phyloP scores from a whole-genome alignment of 2,113 vertebrate genomes.

The Dunckerocampus dactyliophorus region DNA sequence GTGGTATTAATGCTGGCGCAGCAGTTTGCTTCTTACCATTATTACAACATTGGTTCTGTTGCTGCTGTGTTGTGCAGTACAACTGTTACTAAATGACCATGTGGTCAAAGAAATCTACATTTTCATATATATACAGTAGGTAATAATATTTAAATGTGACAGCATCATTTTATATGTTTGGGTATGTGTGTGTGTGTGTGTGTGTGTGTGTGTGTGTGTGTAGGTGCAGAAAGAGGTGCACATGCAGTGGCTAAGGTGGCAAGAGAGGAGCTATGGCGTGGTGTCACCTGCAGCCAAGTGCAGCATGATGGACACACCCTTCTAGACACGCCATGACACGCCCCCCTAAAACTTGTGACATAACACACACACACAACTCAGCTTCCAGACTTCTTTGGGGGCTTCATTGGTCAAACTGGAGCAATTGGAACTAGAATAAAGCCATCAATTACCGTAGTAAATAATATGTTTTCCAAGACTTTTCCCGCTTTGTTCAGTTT shows the following conservation, averaged over 20 bases:
- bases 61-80: no score
- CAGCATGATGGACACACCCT: constrained; percentile 77
- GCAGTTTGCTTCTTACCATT: no score
- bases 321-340: constrained; percentile 44
- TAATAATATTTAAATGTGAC: no score
- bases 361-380: background rate
- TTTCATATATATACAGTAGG: no score
- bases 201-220: constrained; percentile 19
- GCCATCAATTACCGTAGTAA: background rate
- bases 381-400: background rate
- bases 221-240: constrained; percentile 76
- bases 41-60: no score
- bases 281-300: constrained; percentile 70
- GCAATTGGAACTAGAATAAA: background rate
- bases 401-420: constrained; percentile 5
- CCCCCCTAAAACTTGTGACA: background rate
- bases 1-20: no score
- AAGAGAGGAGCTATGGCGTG: constrained; percentile 66
- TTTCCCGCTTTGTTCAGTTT: background rate
- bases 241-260: constrained; percentile 69
- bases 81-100: no score
- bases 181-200: constrained; percentile 25
- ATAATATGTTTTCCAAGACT: background rate
- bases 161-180: constrained; percentile 4
- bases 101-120: no score